Evolutionary conservation across 2,797 vertebrate species (phyloP).

Genomic region (Ispidina lecontei): DNA sequence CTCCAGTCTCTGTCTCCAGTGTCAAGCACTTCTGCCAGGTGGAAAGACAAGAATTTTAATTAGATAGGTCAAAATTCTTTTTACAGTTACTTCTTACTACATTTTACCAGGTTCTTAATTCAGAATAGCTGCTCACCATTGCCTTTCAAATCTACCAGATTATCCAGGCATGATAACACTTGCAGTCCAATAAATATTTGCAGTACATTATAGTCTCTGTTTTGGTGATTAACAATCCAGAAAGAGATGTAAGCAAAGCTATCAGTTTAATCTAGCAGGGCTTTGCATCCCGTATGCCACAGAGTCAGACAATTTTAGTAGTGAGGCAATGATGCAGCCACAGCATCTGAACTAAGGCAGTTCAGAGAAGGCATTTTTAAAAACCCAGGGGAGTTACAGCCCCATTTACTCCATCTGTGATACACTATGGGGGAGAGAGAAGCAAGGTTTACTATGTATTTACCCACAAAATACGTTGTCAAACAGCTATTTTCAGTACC

Average conservation of each 20-base stretch:
- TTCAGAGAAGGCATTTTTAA: slow-evolving; percentile 67
- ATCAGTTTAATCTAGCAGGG: slow-evolving; percentile 76
- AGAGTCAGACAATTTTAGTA: slow-evolving; percentile 62
- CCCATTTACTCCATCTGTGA: slow-evolving; percentile 82
- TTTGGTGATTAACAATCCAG: slow-evolving; percentile 81
- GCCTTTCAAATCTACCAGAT: slow-evolving; percentile 62
- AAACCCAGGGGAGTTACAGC: slow-evolving; percentile 77
- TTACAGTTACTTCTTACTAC: neutral
- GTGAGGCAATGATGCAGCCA: slow-evolving; percentile 67
- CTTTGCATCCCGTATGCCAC: slow-evolving; percentile 64
- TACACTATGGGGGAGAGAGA: slow-evolving; percentile 16
- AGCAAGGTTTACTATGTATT: slow-evolving; percentile 57
- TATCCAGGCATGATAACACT: slow-evolving; percentile 44
- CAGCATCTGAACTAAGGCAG: slow-evolving; percentile 64
- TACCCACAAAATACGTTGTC: slow-evolving; percentile 61
- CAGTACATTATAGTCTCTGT: slow-evolving; percentile 69
- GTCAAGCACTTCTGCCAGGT: neutral
- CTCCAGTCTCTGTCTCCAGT: neutral
- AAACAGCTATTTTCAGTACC: slow-evolving; percentile 13
- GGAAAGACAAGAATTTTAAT: slow-evolving; percentile 39
- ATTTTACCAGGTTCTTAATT: neutral
- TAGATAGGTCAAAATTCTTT: slow-evolving; percentile 22
- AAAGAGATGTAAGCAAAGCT: slow-evolving; percentile 80
- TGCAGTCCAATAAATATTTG: slow-evolving; percentile 76
- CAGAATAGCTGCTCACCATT: neutral